Base-by-base conservation (phyloP, 2,888 invertebrate genomes). In the Microplitis manilae region DNA sequence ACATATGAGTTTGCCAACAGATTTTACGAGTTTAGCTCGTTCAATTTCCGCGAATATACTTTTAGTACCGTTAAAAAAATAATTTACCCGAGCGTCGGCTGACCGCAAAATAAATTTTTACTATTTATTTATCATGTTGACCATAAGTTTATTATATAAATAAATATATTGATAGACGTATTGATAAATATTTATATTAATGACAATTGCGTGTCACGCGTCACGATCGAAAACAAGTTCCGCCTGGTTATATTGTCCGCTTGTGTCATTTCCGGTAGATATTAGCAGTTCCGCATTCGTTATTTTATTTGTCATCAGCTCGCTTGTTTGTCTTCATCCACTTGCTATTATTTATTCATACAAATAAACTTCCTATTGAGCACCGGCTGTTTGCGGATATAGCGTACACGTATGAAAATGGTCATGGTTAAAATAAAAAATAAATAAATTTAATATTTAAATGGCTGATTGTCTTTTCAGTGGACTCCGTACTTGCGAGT, bases 341-440 rank as follows among this genome's bases (percentile, higher is more conserved):
- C 85, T 83, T 38, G 65, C 78, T 84, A 87, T 88, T 86, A 88
- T 81, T 84, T 84, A 88, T 87, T 87, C 86, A 85, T 85, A 83
- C 83, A 86, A 82, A 75, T 38, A 72, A 50, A 69, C 62, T 68
- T 75, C 73, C 72, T 64, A 65, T 69, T 62, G 59, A 71, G 71
- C 73, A 76, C 80, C 75, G 76, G 79, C 79, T 83, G 83, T 82
- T 81, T 80, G 80, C 86, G 87, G 86, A 89, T 87, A 84, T 86
- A 86, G 87, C 86, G 87, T 82, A 82, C 77, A 68, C 75, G 75
- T 68, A 20, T 60, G 60, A 17, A 50, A 9, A 59, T 17, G 20
- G 71, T 61, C 38, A 61, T n/a, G 39, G 30, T 30, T 30, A 30
- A 30, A 62, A 71, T 2, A 17, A 61, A 61, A 39, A 15, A 50